Conservation (phyloP, 2,888 invertebrate genomes). For the Thelaira solivaga region DNA sequence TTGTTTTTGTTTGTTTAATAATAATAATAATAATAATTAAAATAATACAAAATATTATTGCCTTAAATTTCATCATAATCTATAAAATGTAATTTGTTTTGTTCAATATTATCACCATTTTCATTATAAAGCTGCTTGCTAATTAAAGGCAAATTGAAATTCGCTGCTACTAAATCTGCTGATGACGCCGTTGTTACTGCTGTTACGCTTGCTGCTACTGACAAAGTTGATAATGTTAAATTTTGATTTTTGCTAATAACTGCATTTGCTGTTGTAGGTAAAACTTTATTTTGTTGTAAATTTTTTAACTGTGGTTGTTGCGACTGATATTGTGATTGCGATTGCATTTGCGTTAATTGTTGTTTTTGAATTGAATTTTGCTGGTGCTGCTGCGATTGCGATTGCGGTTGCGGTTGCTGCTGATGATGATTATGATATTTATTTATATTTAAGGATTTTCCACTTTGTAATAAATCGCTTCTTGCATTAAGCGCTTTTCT, state of each 20-base stretch:
- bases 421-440: slow-evolving; percentile 66
- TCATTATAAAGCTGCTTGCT: slow-evolving; percentile 61
- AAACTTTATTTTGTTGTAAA: slow-evolving; percentile 44
- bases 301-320: slow-evolving; percentile 46
- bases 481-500: slow-evolving; percentile 68
- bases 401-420: slow-evolving; percentile 56
- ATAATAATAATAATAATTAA: slow-evolving; percentile 53
- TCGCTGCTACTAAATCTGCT: slow-evolving; percentile 41
- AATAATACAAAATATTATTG: slow-evolving; percentile 64
- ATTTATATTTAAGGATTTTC: slow-evolving; percentile 48
- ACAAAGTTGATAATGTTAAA: slow-evolving; percentile 31
- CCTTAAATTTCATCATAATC: slow-evolving; percentile 61
- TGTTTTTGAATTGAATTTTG: slow-evolving; percentile 54
- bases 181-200: slow-evolving; percentile 24
- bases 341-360: slow-evolving; percentile 22
- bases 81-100: slow-evolving; percentile 62
- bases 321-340: slow-evolving; percentile 39
- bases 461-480: slow-evolving; percentile 64
- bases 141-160: slow-evolving; percentile 60
- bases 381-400: slow-evolving; percentile 60
- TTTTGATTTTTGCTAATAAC: slow-evolving; percentile 28
- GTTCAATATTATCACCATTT: slow-evolving; percentile 60
- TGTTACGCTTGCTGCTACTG: slow-evolving; percentile 24
- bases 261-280: slow-evolving; percentile 46
- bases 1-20: slow-evolving; percentile 59